These are phyloP conservation scores for Cantharis nigra DNA, from an alignment of 2,888 invertebrate genomes.

Conservation along the genomic window DNA sequence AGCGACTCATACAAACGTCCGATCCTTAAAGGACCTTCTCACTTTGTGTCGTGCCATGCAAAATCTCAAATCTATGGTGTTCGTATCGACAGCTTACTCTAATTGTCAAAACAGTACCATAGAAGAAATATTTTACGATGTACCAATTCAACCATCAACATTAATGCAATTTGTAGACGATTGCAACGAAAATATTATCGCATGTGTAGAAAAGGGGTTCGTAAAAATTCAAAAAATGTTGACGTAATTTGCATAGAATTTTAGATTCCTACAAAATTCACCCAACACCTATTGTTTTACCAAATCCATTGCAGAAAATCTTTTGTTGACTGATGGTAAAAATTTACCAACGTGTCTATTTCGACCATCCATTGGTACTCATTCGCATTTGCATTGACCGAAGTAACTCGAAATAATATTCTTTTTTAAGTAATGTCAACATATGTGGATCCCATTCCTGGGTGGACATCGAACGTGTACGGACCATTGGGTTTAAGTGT, in stretches of 20 bases:
- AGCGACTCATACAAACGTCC: slow-evolving; percentile 41
- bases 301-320: slow-evolving; percentile 67
- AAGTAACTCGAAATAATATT: slow-evolving; percentile 13
- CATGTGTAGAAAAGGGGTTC: neutral
- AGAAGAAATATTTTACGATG: slow-evolving; percentile 54
- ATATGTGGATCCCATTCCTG: slow-evolving; percentile 57
- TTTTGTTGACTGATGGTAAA: slow-evolving; percentile 59
- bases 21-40: slow-evolving; percentile 40
- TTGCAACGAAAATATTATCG: neutral
- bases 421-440: slow-evolving; percentile 53
- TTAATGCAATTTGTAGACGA: slow-evolving; percentile 49
- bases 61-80: slow-evolving; percentile 45
- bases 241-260: slow-evolving; percentile 9
- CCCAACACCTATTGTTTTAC: slow-evolving; percentile 73
- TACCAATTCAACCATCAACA: slow-evolving; percentile 52
- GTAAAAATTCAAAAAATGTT: neutral
- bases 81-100: slow-evolving; percentile 52
- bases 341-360: slow-evolving; percentile 65
- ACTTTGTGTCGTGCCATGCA: slow-evolving; percentile 21
- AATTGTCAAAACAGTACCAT: slow-evolving; percentile 47
- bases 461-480: slow-evolving; percentile 70
- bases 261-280: slow-evolving; percentile 53
- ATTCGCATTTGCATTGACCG: too few species aligned
- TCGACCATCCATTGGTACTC: slow-evolving; percentile 65
- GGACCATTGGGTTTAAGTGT: slow-evolving; percentile 56